Evolutionary conservation across 1,140 invertebrate species (phyloP).

Genomic region (Propsilocerus akamusi): DNA sequence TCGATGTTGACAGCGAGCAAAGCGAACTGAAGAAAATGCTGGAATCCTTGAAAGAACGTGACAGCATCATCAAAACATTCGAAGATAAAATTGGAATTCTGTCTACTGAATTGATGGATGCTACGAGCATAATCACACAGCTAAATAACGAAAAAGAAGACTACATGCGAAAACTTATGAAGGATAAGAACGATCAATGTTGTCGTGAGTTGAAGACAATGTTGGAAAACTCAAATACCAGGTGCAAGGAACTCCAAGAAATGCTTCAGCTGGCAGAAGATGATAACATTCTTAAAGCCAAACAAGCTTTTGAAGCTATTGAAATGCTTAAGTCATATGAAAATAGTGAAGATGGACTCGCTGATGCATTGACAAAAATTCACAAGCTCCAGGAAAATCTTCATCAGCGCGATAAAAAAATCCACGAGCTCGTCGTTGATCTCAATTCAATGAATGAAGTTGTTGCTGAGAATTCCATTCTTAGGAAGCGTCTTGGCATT

Average conservation of each 20-base stretch:
- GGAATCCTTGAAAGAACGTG: conserved; percentile 13
- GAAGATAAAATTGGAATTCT: conserved; percentile 15
- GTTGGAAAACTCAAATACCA: conserved; percentile 11
- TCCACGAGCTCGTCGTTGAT: conserved; percentile 16
- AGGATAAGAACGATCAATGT: conserved; percentile 12
- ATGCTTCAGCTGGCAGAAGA: conserved; percentile 19
- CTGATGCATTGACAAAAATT: conserved; percentile 16
- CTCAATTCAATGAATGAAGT: conserved; percentile 20
- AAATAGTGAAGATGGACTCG: conserved; percentile 18
- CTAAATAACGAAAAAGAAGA: conserved; percentile 13
- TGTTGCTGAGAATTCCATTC: conserved; percentile 14
- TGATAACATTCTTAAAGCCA: conserved; percentile 20
- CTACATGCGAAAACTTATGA: conserved; percentile 8
- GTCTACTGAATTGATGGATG: conserved; percentile 17
- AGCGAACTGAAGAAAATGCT: not conserved
- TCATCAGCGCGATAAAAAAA: conserved; percentile 16
- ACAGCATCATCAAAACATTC: conserved; percentile 16
- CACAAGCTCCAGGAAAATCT: conserved; percentile 17
- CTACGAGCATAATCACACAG: conserved; percentile 20
- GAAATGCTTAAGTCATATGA: conserved; percentile 13
- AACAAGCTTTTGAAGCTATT: conserved; percentile 18
- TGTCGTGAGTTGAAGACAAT: conserved; percentile 17
- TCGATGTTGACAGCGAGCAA: not conserved
- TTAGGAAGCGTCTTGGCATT: conserved; percentile 14
- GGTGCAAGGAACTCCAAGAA: conserved; percentile 16